These are phyloP conservation scores for Xylocopa sonorina DNA, from an alignment of 1,140 invertebrate species.

Conservation along the genomic window DNA sequence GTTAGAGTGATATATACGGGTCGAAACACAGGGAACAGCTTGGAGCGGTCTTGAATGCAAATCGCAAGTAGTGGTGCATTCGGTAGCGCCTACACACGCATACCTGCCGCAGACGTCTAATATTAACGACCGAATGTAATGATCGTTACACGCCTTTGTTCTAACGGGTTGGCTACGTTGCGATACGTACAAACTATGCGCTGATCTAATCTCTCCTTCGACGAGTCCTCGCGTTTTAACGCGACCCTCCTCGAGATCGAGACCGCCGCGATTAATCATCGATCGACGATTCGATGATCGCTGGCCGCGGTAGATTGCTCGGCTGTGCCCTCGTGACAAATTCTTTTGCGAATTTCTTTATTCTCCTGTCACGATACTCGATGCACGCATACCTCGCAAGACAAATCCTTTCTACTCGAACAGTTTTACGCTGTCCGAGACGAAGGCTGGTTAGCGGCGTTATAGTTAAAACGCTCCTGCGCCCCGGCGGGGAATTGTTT, in stretches of 20 bases:
- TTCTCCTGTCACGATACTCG: background rate
- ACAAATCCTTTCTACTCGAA: background rate
- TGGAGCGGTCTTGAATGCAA: constrained; percentile 40
- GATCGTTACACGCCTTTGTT: constrained; percentile 57
- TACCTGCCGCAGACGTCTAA: constrained; percentile 44
- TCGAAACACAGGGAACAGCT: constrained; percentile 24
- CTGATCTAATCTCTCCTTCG: constrained; percentile 41
- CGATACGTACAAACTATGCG: constrained; percentile 42
- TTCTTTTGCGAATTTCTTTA: background rate
- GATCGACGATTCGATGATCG: background rate
- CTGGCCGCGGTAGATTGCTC: background rate
- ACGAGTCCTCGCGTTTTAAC: constrained; percentile 13
- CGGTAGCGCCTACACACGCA: constrained; percentile 47
- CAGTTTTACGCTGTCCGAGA: background rate
- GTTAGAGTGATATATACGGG: constrained; percentile 21
- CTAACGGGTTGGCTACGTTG: background rate
- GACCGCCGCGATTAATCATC: constrained; percentile 7
- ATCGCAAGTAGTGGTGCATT: constrained; percentile 42
- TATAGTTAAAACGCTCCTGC: too few relatives aligned
- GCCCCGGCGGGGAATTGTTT: constrained; percentile 6
- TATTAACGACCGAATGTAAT: constrained; percentile 61
- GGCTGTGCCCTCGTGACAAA: background rate
- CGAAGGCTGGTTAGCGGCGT: background rate
- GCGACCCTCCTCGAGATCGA: background rate
- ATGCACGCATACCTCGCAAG: background rate